Percentiles rank a stretch among this genome's conserved stretches.
Evolutionary conservation across 1,140 invertebrate species (phyloP).

Genomic region (Drosophila pachea): DNA sequence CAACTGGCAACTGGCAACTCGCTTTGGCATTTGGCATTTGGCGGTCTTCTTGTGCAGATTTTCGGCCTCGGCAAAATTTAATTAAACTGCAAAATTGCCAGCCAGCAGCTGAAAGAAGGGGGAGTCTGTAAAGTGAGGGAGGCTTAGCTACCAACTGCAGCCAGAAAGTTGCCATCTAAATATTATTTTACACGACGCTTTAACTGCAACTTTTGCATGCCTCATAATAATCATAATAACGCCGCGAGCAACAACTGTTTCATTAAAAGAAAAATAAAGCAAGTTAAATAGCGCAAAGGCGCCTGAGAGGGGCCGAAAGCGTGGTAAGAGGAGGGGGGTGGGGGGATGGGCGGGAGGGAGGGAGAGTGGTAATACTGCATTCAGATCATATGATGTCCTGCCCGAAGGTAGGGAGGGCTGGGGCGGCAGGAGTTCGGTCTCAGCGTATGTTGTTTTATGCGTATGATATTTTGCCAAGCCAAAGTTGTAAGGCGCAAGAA

Average conservation of each 20-base stretch:
- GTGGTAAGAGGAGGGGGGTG: background rate
- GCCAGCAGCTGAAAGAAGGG: background rate
- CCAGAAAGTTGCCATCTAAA: constrained; percentile 60
- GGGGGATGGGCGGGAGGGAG: background rate
- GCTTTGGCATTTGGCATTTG: no score
- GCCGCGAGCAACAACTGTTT: constrained; percentile 71
- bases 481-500: constrained; percentile 63
- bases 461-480: constrained; percentile 73
- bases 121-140: no score
- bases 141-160: constrained; percentile 6
- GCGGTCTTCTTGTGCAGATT: constrained; percentile 57
- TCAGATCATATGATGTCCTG: constrained; percentile 15
- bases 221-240: constrained; percentile 75
- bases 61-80: constrained; percentile 61
- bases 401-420: background rate
- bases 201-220: constrained; percentile 74
- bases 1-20: no score
- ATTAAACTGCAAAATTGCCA: constrained; percentile 57
- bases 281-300: constrained; percentile 43
- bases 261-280: constrained; percentile 68
- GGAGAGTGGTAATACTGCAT: background rate
- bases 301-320: constrained; percentile 1
- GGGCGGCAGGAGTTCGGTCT: background rate
- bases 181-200: constrained; percentile 75
- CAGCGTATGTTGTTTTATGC: constrained; percentile 71